phyloP scores from a whole-genome alignment of 2,888 invertebrate genomes.

The Sesia apiformis region DNA sequence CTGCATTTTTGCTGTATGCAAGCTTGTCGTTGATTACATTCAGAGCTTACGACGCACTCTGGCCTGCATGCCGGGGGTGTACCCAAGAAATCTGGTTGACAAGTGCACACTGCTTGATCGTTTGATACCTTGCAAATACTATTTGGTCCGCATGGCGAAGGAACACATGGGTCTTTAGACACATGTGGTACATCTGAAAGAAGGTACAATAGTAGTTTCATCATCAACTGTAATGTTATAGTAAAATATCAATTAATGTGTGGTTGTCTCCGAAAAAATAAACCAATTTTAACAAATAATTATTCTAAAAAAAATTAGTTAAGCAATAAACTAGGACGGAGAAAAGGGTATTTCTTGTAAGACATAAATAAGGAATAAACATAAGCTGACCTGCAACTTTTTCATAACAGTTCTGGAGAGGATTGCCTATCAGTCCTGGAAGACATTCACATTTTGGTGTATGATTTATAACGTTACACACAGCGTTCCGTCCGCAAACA shows the following conservation, averaged over 20 bases:
- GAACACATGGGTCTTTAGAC: constrained; percentile 78
- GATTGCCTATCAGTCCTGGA: constrained; percentile 76
- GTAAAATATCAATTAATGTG: no score
- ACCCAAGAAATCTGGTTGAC: constrained; percentile 78
- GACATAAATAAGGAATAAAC: no score
- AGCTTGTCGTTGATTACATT: constrained; percentile 78
- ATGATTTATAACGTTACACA: constrained; percentile 83
- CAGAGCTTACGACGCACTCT: constrained; percentile 78
- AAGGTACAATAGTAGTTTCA: neutral
- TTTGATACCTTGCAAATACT: constrained; percentile 83
- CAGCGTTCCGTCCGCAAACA: constrained; percentile 82
- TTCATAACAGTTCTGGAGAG: constrained; percentile 71
- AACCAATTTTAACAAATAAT: neutral
- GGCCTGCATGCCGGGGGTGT: constrained; percentile 79
- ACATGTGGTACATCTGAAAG: constrained; percentile 40
- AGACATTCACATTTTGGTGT: constrained; percentile 80
- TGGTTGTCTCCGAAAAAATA: no score
- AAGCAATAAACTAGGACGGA: no score
- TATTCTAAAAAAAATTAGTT: neutral
- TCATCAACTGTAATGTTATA: no score
- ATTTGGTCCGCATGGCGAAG: constrained; percentile 85
- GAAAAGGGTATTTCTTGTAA: no score
- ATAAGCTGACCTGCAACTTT: constrained; percentile 36
- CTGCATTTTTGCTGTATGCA: constrained; percentile 80
- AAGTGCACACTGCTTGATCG: constrained; percentile 81